Evolutionary conservation across 2,888 invertebrate species (phyloP).

Genomic region (Willowsia nigromaculata): DNA sequence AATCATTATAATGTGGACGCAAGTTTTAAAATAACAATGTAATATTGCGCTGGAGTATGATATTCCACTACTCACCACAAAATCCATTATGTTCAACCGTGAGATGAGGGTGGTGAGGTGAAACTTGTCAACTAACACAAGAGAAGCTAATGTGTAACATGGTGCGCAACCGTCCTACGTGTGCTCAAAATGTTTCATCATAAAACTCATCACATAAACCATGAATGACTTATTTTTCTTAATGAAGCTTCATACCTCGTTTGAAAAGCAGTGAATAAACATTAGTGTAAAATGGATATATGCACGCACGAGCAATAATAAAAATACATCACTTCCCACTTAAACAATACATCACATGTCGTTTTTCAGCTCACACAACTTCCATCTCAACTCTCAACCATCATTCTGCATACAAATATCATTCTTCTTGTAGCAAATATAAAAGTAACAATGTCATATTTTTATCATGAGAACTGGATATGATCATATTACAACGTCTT

Average conservation of each 20-base stretch:
- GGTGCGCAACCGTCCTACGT: not conserved
- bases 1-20: not conserved
- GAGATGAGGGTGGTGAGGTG: too few species aligned
- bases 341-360: not conserved
- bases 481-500: constrained; percentile 37
- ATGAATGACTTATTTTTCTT: constrained; percentile 32
- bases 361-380: not conserved
- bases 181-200: not conserved
- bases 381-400: too few species aligned
- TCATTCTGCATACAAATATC: not conserved
- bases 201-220: not conserved
- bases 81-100: not conserved
- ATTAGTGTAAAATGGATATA: not conserved
- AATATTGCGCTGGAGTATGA: not conserved
- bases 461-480: constrained; percentile 39
- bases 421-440: not conserved
- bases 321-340: not conserved
- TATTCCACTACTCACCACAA: not conserved
- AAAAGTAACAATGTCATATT: constrained; percentile 22
- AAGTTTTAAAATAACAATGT: not conserved
- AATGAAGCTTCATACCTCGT: not conserved
- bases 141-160: not conserved
- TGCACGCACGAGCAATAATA: not conserved
- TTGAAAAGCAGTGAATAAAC: not conserved
- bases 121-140: not conserved